A percentile compares a stretch with the other conserved stretches of the same genome.
Evolutionary conservation across 1,140 invertebrate species (phyloP).

Genomic region (Polypedilum pembai): DNA sequence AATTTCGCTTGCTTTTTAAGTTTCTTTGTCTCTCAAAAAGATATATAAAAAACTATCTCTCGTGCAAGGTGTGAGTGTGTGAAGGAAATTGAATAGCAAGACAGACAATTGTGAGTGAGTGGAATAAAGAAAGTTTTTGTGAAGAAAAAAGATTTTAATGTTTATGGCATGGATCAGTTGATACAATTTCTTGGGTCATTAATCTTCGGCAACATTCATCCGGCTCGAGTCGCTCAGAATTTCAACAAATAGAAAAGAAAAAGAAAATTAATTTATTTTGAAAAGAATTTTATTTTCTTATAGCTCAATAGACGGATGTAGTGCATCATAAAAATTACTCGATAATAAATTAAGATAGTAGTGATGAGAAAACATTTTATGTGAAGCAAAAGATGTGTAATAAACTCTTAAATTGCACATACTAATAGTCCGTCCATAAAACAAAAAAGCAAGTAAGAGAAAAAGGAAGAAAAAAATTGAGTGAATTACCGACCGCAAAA

Average conservation of each 20-base stretch:
- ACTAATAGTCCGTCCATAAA: not conserved
- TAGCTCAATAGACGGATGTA: not conserved
- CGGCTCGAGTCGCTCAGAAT: not conserved
- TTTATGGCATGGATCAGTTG: not conserved
- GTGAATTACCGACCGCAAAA: not conserved
- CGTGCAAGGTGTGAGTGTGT: not conserved
- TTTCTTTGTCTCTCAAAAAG: not conserved
- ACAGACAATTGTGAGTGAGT: not conserved
- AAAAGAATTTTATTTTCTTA: not conserved
- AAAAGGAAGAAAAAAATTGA: not conserved
- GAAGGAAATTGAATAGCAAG: not conserved
- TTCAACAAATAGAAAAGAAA: not conserved
- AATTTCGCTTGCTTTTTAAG: not conserved
- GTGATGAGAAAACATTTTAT: conserved; percentile 13
- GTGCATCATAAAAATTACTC: not conserved
- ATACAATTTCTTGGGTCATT: not conserved
- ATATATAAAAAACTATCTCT: not conserved
- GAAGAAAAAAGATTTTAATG: not conserved
- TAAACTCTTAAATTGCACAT: conserved; percentile 3
- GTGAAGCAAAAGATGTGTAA: not conserved
- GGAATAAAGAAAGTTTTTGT: not conserved
- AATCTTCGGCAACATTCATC: conserved; percentile 11
- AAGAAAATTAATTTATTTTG: not conserved
- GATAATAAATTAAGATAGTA: not conserved
- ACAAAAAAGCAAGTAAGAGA: not conserved